Base-by-base conservation (phyloP, 2,888 invertebrate genomes). In the Tholera decimalis region DNA sequence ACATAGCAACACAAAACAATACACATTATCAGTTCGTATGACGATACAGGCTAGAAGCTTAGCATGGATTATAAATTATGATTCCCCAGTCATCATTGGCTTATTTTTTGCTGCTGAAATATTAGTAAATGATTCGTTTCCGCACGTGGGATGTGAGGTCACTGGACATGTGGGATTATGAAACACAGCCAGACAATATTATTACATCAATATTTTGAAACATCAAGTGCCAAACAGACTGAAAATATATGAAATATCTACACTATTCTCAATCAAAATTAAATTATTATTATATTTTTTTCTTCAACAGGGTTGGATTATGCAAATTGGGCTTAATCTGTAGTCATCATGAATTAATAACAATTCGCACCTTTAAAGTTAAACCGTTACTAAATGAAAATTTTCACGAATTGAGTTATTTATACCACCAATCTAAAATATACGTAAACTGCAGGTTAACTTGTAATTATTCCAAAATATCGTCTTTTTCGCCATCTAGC, bases 71-170 rank as follows among this genome's bases (percentile, higher is more conserved):
- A 51, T 41, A 65, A 70, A 55, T 47, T 59, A 61, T 26, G 59
- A 82, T 79, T 82, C 83, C 87, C 80, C 79, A 82, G 83, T 84
- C 86, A 86, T 83, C 46, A 50, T 22, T 43, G n/a, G 18, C 39
- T 47, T 60, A 11, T 35, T 15, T 37, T 55, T 33, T 62, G 66
- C 30, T 62, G 44, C 55, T 61, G 49, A 60, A 39, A 41, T 44
- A 47, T 59, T 22, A 59, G 41, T 46, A 28, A 15, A 46, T 9
- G 20, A 35, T 46, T 59, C 47, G 18, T 35, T 47, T 18, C 8
- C 43, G 13, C 44, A 43, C 26, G n/a, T 43, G 54, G 46, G 30
- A 15, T 13, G n/a, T 53, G 22, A 60, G 47, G 41, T 73, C 66
- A 73, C n/a, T 33, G 20, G 30, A 11, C 26, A 41, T 43, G 44